Conservation (phyloP, 2,113 vertebrate genomes). For the Mesocricetus auratus region DNA sequence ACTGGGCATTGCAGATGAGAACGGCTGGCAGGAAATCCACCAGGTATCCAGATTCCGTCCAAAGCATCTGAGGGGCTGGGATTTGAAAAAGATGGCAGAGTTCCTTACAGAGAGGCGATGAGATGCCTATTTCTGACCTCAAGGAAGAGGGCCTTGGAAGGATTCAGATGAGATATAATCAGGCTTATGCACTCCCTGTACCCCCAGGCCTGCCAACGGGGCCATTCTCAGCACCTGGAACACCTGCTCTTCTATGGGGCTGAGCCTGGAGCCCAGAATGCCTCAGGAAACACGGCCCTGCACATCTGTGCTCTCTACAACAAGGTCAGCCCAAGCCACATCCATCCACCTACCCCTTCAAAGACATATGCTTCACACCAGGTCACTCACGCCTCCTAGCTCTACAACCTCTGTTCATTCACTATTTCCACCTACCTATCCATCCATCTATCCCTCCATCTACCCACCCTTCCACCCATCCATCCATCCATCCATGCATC, state of each 20-base stretch:
- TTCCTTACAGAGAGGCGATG: not conserved
- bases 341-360: not conserved
- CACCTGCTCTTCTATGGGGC: constrained; percentile 95
- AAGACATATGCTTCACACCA: not conserved
- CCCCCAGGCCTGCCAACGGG: constrained; percentile 86
- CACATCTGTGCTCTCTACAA: constrained; percentile 97
- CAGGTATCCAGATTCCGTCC: constrained; percentile 86
- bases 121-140: not conserved
- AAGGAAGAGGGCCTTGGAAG: not conserved
- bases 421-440: not conserved
- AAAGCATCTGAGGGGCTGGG: not conserved
- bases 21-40: constrained; percentile 97
- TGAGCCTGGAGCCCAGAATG: constrained; percentile 93
- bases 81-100: not conserved
- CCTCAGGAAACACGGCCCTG: constrained; percentile 96
- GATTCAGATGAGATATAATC: not conserved
- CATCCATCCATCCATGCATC: not conserved
- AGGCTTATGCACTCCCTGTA: rapidly evolving
- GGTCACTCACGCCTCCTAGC: not conserved
- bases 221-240: constrained; percentile 95
- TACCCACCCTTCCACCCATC: too few species aligned
- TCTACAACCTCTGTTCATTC: not conserved
- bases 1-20: constrained; percentile 93
- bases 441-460: not conserved
- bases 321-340: constrained; percentile 87